Percentiles rank a stretch among this genome's conserved stretches.
phyloP scores from a whole-genome alignment of 2,113 vertebrate genomes.

The Natator depressus region DNA sequence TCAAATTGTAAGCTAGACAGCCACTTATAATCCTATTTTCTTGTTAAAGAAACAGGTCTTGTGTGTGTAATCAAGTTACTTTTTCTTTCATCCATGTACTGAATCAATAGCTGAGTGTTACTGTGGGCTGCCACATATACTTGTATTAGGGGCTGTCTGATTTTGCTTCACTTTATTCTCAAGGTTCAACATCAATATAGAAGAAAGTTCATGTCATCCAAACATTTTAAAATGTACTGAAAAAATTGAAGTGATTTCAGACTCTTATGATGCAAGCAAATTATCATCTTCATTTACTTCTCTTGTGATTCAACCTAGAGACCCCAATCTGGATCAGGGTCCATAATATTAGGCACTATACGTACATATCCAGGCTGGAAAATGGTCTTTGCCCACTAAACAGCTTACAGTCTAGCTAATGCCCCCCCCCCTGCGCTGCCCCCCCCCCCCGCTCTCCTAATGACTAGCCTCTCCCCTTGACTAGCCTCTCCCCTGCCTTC shows the following conservation, averaged over 20 bases:
- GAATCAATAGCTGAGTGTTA: neutral
- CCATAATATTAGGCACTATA: neutral
- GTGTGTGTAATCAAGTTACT: neutral
- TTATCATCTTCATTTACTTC: neutral
- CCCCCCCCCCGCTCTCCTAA: neutral
- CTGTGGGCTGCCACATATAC: neutral
- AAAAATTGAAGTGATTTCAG: accelerated
- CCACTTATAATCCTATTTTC: neutral
- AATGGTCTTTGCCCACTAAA: neutral
- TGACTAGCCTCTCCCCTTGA: neutral
- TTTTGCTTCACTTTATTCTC: neutral
- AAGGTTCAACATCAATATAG: accelerated
- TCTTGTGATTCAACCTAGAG: neutral
- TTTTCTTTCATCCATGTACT: neutral
- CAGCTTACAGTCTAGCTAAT: neutral
- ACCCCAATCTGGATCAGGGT: neutral
- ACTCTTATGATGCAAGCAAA: neutral
- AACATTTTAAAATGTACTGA: neutral
- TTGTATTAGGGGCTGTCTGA: neutral
- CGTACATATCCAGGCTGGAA: neutral
- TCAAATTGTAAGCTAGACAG: neutral
- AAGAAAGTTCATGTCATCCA: neutral
- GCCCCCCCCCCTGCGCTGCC: neutral
- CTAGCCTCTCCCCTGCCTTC: neutral
- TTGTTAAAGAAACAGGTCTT: neutral